Evolutionary conservation across 2,113 vertebrate genomes (phyloP).

Genomic region (Syngnathus typhle): DNA sequence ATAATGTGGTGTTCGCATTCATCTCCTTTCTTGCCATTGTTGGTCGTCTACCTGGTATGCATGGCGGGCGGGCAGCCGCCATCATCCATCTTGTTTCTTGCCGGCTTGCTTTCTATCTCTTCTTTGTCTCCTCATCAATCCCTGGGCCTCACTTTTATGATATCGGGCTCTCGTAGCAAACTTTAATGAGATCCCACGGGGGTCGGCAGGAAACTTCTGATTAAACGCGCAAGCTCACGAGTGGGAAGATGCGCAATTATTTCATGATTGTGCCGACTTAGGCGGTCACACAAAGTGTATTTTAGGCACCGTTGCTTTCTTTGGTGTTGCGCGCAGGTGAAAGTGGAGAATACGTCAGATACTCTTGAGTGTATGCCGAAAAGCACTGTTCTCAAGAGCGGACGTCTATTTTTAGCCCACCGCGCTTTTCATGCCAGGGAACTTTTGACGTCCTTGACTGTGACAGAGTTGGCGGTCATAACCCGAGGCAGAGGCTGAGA

Average conservation of each 20-base stretch:
- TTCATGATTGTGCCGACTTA: constrained; percentile 46
- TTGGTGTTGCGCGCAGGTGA: constrained; percentile 8
- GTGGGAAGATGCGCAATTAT: constrained; percentile 45
- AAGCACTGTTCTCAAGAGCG: not conserved
- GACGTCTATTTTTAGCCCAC: not conserved
- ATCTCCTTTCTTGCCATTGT: constrained; percentile 46
- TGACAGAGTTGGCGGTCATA: constrained; percentile 22
- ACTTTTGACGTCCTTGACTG: constrained; percentile 24
- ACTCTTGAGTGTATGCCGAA: not conserved
- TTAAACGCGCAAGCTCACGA: constrained; percentile 53
- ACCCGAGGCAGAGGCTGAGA: constrained; percentile 5
- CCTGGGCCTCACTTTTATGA: constrained; percentile 19
- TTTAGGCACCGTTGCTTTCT: not conserved
- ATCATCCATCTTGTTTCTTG: constrained; percentile 54
- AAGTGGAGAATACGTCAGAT: not conserved
- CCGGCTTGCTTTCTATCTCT: constrained; percentile 23
- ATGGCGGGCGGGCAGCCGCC: constrained; percentile 41
- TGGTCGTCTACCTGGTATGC: constrained; percentile 44
- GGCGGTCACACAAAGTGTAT: constrained; percentile 7
- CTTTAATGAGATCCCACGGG: constrained; percentile 67
- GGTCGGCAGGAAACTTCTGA: constrained; percentile 49
- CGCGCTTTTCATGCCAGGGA: not conserved
- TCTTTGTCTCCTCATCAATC: constrained; percentile 9
- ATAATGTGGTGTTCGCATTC: constrained; percentile 56
- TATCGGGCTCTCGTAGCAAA: constrained; percentile 47